A percentile compares a stretch with the other conserved stretches of the same genome.
These are phyloP conservation scores for Bicyclus anynana DNA, from an alignment of 1,140 invertebrate genomes.

Conservation along the genomic window DNA sequence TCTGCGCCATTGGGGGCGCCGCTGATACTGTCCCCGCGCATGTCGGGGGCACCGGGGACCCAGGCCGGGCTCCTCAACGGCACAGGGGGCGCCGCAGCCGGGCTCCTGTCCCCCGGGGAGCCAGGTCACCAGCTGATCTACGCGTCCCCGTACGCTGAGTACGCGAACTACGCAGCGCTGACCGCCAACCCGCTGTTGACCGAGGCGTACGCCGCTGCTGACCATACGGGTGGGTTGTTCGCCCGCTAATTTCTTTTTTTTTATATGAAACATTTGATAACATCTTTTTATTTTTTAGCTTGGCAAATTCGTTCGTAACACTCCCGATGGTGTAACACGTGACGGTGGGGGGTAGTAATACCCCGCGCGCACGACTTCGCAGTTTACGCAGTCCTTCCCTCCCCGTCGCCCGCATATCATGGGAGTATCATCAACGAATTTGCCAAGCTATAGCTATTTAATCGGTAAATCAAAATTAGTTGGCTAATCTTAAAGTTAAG, in stretches of 20 bases:
- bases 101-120: conserved; percentile 79
- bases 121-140: conserved; percentile 85
- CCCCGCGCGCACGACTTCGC: too few relatives aligned
- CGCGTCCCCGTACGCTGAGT: conserved; percentile 88
- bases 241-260: conserved; percentile 79
- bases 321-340: too few relatives aligned
- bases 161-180: conserved; percentile 90
- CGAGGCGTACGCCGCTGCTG: conserved; percentile 87
- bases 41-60: conserved; percentile 86
- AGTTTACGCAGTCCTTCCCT: too few relatives aligned
- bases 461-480: too few relatives aligned
- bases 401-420: too few relatives aligned
- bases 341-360: too few relatives aligned
- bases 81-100: conserved; percentile 78
- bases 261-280: conserved; percentile 43
- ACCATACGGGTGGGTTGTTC: conserved; percentile 97
- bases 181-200: conserved; percentile 87
- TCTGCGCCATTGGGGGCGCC: conserved; percentile 88
- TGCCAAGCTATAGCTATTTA: too few relatives aligned
- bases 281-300: conserved; percentile 22
- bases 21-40: conserved; percentile 90
- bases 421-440: too few relatives aligned
- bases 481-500: too few relatives aligned
- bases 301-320: too few relatives aligned
- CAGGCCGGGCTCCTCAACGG: conserved; percentile 84